phyloP scores from a whole-genome alignment of 2,113 vertebrate genomes.

The Pao palembangensis region DNA sequence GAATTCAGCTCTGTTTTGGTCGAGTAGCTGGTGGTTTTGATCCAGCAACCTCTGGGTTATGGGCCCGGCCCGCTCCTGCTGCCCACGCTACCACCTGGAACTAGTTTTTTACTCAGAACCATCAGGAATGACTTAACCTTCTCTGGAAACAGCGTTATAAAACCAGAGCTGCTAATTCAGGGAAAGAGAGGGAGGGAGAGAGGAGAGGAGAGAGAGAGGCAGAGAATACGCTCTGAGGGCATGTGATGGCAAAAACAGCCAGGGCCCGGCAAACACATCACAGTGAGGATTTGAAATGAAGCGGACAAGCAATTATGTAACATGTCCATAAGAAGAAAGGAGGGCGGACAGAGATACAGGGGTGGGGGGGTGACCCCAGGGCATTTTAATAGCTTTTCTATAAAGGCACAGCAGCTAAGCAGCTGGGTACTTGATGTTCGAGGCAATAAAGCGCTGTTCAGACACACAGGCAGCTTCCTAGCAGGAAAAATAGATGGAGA shows the following conservation, averaged over 20 bases:
- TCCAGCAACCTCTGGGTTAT: constrained; percentile 76
- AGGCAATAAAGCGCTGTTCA: constrained; percentile 54
- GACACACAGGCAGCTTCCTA: constrained; percentile 32
- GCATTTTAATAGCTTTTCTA: constrained; percentile 67
- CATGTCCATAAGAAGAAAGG: constrained; percentile 52
- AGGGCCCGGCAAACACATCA: constrained; percentile 58
- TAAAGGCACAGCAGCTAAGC: constrained; percentile 60
- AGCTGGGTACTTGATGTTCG: constrained; percentile 59
- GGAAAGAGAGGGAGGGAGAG: constrained; percentile 8
- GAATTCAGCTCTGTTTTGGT: too few relatives aligned
- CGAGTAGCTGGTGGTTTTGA: constrained; percentile 64
- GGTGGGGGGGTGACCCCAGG: constrained; percentile 23
- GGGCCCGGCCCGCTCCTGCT: constrained; percentile 75
- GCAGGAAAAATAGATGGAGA: constrained; percentile 35
- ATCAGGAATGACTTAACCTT: constrained; percentile 7
- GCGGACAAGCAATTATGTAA: constrained; percentile 72
- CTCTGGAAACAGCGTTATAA: constrained; percentile 56
- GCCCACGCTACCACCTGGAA: constrained; percentile 28
- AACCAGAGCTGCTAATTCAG: constrained; percentile 58
- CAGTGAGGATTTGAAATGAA: constrained; percentile 67
- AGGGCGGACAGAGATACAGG: constrained; percentile 29
- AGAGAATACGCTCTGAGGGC: constrained; percentile 49
- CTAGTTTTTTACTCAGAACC: constrained; percentile 9
- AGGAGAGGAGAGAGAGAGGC: constrained; percentile 27
- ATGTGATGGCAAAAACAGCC: constrained; percentile 52